Conservation (phyloP, 2,113 vertebrate species). For the Propithecus coquereli region DNA sequence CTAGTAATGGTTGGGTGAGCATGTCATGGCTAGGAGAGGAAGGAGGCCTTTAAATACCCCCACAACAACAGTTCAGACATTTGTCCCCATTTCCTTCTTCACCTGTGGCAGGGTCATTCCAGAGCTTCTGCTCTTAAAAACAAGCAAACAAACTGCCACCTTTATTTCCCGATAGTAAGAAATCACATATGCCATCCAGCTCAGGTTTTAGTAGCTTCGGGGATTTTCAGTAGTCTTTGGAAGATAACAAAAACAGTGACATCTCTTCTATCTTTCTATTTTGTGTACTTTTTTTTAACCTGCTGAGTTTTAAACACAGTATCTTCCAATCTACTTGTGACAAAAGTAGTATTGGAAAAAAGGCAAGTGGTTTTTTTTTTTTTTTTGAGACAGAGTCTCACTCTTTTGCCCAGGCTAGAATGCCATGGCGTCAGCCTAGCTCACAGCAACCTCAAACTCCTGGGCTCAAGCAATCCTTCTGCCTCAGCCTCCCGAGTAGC, state of each 20-base stretch:
- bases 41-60: background rate
- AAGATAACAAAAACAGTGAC: background rate
- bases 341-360: background rate
- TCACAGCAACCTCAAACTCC: no score
- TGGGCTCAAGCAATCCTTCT: no score
- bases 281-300: background rate
- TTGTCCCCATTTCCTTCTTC: constrained; percentile 1
- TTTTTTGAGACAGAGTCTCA: no score
- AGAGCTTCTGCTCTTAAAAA: constrained; percentile 33
- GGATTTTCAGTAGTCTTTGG: background rate
- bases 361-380: background rate
- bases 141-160: background rate
- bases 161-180: background rate
- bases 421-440: no score
- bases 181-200: background rate
- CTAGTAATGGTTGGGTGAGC: constrained; percentile 63
- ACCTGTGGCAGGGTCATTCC: background rate
- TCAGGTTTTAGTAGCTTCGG: background rate
- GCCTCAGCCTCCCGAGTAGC: no score
- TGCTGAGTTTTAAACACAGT: background rate
- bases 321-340: background rate
- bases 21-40: background rate
- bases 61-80: background rate
- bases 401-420: no score
- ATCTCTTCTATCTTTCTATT: background rate